Base-by-base conservation (phyloP, 2,113 vertebrate species). In the Heteronetta atricapilla region DNA sequence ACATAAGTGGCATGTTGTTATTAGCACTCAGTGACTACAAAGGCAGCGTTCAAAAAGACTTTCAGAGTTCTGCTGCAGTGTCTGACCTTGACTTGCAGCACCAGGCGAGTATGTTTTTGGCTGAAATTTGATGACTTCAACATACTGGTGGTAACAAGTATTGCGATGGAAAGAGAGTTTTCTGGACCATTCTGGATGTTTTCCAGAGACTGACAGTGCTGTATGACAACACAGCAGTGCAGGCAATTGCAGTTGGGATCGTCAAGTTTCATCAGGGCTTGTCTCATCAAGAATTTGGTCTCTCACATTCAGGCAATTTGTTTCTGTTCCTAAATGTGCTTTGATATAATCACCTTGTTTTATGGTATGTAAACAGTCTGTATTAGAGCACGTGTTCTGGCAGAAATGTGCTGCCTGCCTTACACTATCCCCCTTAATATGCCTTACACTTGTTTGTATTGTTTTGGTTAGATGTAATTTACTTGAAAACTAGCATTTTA, bases 401-500 rank as follows among this genome's bases (percentile, higher is more conserved):
- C 19, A n/a, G 28, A 63, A 79, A 3, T 40, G 11, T 72, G 60
- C 58, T 4, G 20, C 62, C 53, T 59, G 0, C 28, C 21, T 88
- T n/a, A 12, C 17, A 0, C 4, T 64, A 34, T 68, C 29, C 26
- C 42, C 22, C 4, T 63, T 23, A 31, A 5, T 31, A 19, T 3
- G 10, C n/a, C 69, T 80, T 67, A 31, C 14, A 5, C 11, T 60
- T 82, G 13, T 38, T 31, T 7, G 2, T 8, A 1, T 56, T 84
- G 14, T 70, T 93, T 69, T 53, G 53, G 16, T 52, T 42, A 34
- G 53, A 38, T 76, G 22, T 50, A 66, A 67, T 82, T 84, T 62
- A 78, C 83, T 64, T 76, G 84, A 50, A 91, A 95, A 91, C 10
- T 23, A 82, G 53, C 25, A 82, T 69, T 72, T 85, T 28, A 36